phyloP scores from a whole-genome alignment of 2,888 invertebrate species.

The Mycalesis mineus region DNA sequence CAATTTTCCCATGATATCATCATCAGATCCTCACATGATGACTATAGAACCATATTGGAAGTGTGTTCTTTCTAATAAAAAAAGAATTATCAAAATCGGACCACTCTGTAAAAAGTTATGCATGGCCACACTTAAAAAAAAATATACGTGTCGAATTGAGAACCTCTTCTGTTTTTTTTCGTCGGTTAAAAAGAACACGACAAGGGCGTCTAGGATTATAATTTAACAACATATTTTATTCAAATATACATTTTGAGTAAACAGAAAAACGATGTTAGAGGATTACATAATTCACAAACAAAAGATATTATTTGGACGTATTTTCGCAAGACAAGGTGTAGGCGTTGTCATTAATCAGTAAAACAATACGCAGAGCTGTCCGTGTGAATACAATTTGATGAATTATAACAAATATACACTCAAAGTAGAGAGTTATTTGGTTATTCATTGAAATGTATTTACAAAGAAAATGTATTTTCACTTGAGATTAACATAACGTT shows the following conservation, averaged over 20 bases:
- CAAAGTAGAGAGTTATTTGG: not conserved
- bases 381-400: constrained; percentile 13
- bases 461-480: not conserved
- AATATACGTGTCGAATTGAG: no score
- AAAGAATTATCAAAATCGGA: no score
- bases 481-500: not conserved
- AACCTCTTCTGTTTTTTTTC: no score
- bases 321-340: constrained; percentile 4
- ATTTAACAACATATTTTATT: not conserved
- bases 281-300: not conserved
- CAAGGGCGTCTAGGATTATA: no score
- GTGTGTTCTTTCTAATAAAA: no score
- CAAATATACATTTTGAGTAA: not conserved
- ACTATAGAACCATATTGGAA: no score
- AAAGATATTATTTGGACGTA: not conserved
- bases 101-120: no score
- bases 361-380: constrained; percentile 17
- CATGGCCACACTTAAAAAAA: no score
- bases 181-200: not conserved
- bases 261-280: not conserved
- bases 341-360: constrained; percentile 16
- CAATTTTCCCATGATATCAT: no score
- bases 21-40: no score
- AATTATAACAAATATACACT: constrained; percentile 4
- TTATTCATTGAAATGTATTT: constrained; percentile 11